Conservation (phyloP, 2,888 invertebrate genomes). For the Apodemia zela region DNA sequence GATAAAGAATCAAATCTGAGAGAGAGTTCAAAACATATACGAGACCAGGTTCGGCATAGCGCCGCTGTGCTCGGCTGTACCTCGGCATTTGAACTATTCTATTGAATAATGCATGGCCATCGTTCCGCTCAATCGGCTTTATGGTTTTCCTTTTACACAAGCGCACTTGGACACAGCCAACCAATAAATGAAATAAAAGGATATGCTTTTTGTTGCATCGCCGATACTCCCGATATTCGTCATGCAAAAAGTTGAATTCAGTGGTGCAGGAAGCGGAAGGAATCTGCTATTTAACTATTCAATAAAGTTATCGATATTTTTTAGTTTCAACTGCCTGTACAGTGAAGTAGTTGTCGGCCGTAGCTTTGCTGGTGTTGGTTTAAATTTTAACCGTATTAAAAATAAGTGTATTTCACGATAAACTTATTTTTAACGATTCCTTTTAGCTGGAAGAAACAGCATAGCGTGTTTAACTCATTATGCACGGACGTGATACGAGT, state of each 20-base stretch:
- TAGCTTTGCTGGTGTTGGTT: too few relatives aligned
- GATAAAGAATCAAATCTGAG: background rate
- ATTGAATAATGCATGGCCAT: conserved; percentile 8
- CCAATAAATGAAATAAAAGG: conserved; percentile 12
- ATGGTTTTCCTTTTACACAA: conserved; percentile 9
- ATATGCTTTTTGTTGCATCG: conserved; percentile 8
- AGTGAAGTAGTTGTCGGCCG: too few relatives aligned
- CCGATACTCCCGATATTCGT: conserved; percentile 2
- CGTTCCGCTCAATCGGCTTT: conserved; percentile 15
- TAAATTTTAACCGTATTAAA: too few relatives aligned
- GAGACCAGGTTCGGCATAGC: background rate
- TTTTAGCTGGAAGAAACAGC: too few relatives aligned
- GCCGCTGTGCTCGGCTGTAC: background rate
- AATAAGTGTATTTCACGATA: too few relatives aligned
- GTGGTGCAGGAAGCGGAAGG: background rate
- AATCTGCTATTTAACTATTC: background rate
- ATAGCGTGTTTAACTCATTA: too few relatives aligned
- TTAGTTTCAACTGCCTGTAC: too few relatives aligned
- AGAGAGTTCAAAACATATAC: background rate
- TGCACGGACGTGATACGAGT: too few relatives aligned
- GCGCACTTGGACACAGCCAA: conserved; percentile 2
- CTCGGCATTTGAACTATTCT: conserved; percentile 5
- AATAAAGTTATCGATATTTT: background rate
- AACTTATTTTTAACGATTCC: too few relatives aligned
- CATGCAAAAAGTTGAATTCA: background rate